These are phyloP conservation scores for Oncorhynchus mykiss DNA, from an alignment of 2,113 vertebrate species.

Conservation along the genomic window DNA sequence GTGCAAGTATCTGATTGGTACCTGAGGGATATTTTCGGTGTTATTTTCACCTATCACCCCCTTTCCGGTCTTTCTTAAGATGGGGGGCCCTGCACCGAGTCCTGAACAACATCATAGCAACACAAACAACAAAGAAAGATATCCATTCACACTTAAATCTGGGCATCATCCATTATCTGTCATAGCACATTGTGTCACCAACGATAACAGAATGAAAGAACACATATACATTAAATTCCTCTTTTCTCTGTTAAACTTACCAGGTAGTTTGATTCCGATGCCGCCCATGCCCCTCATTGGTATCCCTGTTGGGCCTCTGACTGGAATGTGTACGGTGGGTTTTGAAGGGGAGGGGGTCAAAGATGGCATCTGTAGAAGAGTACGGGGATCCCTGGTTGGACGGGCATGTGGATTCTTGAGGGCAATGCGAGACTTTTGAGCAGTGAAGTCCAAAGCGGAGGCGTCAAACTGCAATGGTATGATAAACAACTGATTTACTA, in stretches of 20 bases:
- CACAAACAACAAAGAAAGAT: not conserved
- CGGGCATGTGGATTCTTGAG: conserved; percentile 67
- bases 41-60: conserved; percentile 33
- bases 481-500: not conserved
- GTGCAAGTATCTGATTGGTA: conserved; percentile 12
- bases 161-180: not conserved
- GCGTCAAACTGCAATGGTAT: conserved; percentile 37
- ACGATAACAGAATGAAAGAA: not conserved
- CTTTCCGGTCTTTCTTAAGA: conserved; percentile 63
- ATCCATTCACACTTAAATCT: too few species aligned
- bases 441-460: conserved; percentile 59
- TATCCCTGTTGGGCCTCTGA: conserved; percentile 29
- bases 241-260: conserved; percentile 46
- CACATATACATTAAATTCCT: not conserved
- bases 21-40: conserved; percentile 39
- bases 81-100: conserved; percentile 58
- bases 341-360: conserved; percentile 44
- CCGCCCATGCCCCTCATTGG: conserved; percentile 49
- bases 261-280: conserved; percentile 72
- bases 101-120: conserved; percentile 46
- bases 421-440: conserved; percentile 69
- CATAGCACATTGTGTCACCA: not conserved
- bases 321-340: conserved; percentile 6
- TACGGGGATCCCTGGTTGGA: conserved; percentile 69
- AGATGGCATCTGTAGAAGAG: conserved; percentile 66